Evolutionary conservation across 53 echinoderm and acorn worm genomes (phyloP).

Genomic region (Echinarachnius parma): DNA sequence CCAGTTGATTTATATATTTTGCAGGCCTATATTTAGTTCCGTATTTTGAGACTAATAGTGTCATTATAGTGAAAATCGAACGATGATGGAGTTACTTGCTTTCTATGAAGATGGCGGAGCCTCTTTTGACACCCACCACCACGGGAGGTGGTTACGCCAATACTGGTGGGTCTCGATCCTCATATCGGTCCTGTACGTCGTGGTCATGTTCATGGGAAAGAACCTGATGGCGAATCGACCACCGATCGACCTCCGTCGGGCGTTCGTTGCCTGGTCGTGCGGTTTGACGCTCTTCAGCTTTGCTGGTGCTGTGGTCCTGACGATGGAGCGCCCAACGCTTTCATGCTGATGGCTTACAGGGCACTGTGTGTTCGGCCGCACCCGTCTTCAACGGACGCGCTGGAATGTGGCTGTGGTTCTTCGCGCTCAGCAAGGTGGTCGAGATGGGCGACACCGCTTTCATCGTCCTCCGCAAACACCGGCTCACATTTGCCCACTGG

Average conservation of each 20-base stretch:
- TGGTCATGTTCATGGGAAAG: conserved; percentile 54
- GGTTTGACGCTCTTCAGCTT: conserved; percentile 66
- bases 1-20: too few relatives aligned
- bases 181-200: conserved; percentile 43
- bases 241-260: conserved; percentile 49
- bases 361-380: conserved; percentile 49
- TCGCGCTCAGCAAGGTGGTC: conserved; percentile 67
- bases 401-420: conserved; percentile 73
- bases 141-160: conserved; percentile 23
- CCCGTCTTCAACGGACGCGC: conserved; percentile 36
- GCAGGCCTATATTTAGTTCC: too few relatives aligned
- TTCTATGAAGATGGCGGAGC: conserved; percentile 16
- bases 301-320: too few relatives aligned
- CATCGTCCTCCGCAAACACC: conserved; percentile 72
- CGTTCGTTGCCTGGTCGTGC: conserved; percentile 57
- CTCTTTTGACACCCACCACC: conserved; percentile 18
- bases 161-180: conserved; percentile 32
- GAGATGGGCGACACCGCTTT: conserved; percentile 77
- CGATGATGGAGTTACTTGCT: too few relatives aligned
- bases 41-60: too few relatives aligned
- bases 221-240: conserved; percentile 57
- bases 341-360: conserved; percentile 38
- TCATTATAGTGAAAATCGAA: too few relatives aligned
- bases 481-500: conserved; percentile 70
- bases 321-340: too few relatives aligned